phyloP scores from a whole-genome alignment of 2,113 vertebrate genomes.

The Willisornis vidua region DNA sequence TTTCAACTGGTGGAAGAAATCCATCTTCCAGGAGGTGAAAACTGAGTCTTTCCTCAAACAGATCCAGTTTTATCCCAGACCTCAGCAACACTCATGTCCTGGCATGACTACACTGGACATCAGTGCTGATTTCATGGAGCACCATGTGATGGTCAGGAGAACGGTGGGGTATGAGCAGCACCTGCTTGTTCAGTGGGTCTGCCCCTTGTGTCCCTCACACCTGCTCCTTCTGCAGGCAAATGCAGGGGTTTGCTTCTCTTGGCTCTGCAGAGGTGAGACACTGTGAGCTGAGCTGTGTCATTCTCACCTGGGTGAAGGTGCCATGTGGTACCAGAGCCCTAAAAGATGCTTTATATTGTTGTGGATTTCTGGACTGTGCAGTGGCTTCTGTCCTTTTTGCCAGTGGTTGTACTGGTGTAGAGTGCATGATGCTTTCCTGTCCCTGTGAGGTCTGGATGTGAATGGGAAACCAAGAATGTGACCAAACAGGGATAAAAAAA shows the following conservation, averaged over 20 bases:
- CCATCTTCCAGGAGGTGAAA: neutral
- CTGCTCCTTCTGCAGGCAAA: neutral
- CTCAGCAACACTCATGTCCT: neutral
- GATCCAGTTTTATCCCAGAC: neutral
- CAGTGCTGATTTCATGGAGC: neutral
- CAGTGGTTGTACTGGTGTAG: neutral
- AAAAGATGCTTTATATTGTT: neutral
- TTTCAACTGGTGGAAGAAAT: neutral
- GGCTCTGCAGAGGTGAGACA: neutral
- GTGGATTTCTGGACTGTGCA: neutral
- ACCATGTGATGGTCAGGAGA: neutral
- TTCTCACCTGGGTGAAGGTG: neutral
- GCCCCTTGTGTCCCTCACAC: neutral
- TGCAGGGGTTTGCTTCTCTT: neutral
- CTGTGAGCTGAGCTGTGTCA: neutral
- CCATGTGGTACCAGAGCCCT: neutral
- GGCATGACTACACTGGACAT: neutral
- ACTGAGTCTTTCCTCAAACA: neutral
- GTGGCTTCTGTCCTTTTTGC: neutral
- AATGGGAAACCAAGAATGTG: neutral
- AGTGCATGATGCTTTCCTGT: neutral
- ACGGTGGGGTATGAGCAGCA: neutral
- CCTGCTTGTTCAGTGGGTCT: neutral
- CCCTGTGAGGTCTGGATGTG: rapidly evolving
- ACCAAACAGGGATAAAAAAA: rapidly evolving